Percentiles rank a stretch among this genome's conserved stretches.
phyloP scores from a whole-genome alignment of 2,113 vertebrate species.

The Hirundichthys speculiger region DNA sequence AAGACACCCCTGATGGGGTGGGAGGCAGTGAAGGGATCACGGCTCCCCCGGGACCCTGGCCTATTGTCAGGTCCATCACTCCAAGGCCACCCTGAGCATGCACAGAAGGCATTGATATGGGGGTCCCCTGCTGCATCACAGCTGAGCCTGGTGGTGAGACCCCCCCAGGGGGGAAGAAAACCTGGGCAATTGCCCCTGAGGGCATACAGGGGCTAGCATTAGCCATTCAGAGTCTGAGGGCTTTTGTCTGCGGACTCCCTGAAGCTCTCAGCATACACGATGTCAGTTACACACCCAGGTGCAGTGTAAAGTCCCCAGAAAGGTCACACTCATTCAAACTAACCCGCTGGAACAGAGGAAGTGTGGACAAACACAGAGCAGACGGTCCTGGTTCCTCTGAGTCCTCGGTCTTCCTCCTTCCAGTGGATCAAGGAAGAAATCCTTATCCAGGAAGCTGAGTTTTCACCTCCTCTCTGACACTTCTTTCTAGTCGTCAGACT shows the following conservation, averaged over 20 bases:
- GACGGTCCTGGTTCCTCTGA: slow-evolving; percentile 38
- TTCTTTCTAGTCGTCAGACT: slow-evolving; percentile 25
- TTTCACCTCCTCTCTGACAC: slow-evolving; percentile 33
- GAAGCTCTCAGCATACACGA: slow-evolving; percentile 39
- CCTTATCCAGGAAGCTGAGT: slow-evolving; percentile 63
- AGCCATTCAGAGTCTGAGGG: slow-evolving; percentile 69
- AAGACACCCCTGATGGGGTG: slow-evolving; percentile 83
- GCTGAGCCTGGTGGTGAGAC: slow-evolving; percentile 62
- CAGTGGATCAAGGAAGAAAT: slow-evolving; percentile 47
- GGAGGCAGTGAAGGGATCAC: slow-evolving; percentile 47
- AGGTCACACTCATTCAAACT: slow-evolving; percentile 52
- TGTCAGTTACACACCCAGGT: slow-evolving; percentile 30
- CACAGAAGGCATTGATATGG: slow-evolving; percentile 52
- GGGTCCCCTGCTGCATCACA: slow-evolving; percentile 63
- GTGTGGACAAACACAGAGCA: slow-evolving; percentile 14
- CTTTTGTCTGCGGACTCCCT: slow-evolving; percentile 22
- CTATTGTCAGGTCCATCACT: slow-evolving; percentile 57
- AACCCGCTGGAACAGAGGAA: slow-evolving; percentile 22
- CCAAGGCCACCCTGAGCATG: slow-evolving; percentile 48
- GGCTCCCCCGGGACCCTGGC: slow-evolving; percentile 53
- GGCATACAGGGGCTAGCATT: slow-evolving; percentile 79
- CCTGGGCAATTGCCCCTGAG: slow-evolving; percentile 65
- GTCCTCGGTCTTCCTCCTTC: slow-evolving; percentile 45
- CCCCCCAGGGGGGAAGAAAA: slow-evolving; percentile 72
- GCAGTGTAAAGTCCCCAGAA: slow-evolving; percentile 24